Evolutionary conservation across 2,113 vertebrate species (phyloP).

Genomic region (Aplodontia rufa): DNA sequence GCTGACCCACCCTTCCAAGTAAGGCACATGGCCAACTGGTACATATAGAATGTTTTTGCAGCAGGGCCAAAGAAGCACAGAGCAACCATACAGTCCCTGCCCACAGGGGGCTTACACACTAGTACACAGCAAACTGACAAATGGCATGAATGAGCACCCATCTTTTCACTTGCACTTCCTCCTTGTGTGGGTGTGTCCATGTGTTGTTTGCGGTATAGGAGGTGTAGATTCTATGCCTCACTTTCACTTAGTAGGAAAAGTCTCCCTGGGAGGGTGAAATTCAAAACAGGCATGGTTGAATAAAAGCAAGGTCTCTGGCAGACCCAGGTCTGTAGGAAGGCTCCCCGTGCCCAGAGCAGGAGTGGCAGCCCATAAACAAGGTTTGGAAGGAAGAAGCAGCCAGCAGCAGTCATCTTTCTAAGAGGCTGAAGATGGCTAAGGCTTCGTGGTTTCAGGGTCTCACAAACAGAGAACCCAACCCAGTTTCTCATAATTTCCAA

Average conservation of each 20-base stretch:
- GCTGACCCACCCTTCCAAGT: background rate
- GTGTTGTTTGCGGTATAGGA: background rate
- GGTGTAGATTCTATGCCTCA: background rate
- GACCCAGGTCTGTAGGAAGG: background rate
- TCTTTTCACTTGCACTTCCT: background rate
- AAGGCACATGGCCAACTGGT: background rate
- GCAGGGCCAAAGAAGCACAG: background rate
- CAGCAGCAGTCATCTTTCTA: background rate
- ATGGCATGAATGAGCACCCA: accelerated
- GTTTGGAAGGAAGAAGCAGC: background rate
- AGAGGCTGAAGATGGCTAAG: background rate
- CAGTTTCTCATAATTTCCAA: background rate
- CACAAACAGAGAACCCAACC: background rate
- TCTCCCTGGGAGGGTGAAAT: background rate
- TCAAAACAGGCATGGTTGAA: background rate
- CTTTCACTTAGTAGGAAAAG: background rate
- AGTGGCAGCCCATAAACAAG: background rate
- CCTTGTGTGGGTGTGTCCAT: background rate
- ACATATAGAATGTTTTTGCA: background rate
- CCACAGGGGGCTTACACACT: constrained; percentile 54
- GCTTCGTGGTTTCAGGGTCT: background rate
- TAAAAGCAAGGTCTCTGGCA: background rate
- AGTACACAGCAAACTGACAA: background rate
- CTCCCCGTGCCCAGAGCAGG: background rate
- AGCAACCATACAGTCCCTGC: background rate